Conservation (phyloP, 2,113 vertebrate genomes). For the Chinchilla lanigera region DNA sequence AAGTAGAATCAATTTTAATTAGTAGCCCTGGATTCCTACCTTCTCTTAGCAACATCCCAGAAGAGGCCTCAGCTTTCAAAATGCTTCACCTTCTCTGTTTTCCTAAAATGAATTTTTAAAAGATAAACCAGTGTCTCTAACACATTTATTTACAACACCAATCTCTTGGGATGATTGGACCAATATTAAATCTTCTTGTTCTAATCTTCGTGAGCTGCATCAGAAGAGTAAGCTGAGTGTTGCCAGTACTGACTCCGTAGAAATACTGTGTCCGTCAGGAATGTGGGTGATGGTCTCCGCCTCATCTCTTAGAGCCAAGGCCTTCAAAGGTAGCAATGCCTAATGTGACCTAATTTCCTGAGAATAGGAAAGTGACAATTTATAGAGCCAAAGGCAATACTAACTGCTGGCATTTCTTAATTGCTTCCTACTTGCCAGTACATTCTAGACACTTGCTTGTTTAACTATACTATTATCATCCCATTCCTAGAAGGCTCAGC, state of each 20-base stretch:
- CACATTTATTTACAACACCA: not conserved
- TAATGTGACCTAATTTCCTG: constrained; percentile 62
- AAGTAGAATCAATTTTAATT: constrained; percentile 67
- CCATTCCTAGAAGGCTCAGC: not conserved
- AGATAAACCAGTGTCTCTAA: not conserved
- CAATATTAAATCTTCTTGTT: constrained; percentile 5
- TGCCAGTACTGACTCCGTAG: not conserved
- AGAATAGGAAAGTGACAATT: constrained; percentile 45
- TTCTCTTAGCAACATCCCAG: constrained; percentile 68
- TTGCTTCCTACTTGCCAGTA: constrained; percentile 4
- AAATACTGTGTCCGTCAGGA: not conserved
- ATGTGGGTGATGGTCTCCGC: not conserved
- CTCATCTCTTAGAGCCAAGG: constrained; percentile 17
- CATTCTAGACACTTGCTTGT: not conserved
- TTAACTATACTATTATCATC: not conserved
- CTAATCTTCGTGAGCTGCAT: not conserved
- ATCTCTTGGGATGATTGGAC: not conserved
- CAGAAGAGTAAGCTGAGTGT: not conserved
- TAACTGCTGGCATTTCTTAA: constrained; percentile 38
- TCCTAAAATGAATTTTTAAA: constrained; percentile 23
- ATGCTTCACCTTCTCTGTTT: not conserved
- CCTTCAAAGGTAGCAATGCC: not conserved
- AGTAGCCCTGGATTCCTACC: constrained; percentile 35
- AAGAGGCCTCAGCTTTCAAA: not conserved
- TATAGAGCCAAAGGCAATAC: not conserved